Base-by-base conservation (phyloP, 1,140 invertebrate genomes). In the Chrysopa pallens region DNA sequence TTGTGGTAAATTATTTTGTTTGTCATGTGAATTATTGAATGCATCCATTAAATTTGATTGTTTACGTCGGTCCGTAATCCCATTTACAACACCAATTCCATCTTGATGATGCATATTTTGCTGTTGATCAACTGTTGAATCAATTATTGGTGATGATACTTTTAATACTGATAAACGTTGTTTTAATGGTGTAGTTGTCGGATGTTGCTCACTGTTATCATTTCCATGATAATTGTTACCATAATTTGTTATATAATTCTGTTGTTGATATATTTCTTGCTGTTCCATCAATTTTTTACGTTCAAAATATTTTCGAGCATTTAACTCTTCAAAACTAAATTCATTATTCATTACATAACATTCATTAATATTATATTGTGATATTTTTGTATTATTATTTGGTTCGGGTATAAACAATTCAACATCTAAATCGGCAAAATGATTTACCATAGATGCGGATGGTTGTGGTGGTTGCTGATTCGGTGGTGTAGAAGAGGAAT, bases 321-420 rank as follows among this genome's bases (percentile, higher is more conserved):
- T 64, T 43, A 78, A 71, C 64, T 80, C 73, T 59, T 80, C 76
- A 61, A 78, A 67, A 58, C 75, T 77, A 52, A 61, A 69, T 62
- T 78, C 76, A 42, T 57, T 62, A 50, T 70, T 67, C 52, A 71
- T 66, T 45, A 63, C 60, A 58, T 79, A 79, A 45, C 78, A 74
- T 60, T 66, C 45, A 29, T 48, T 73, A 72, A 52, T 69, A 69
- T 53, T 73, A 72, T 62, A 67, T 74, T 37, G 70, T 61, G 43
- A 72, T 66, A 15, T 29, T 58, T 71, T 67, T 39, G 63, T 66
- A 47, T 66, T 54, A 56, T 74, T 69, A 43, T 63, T 60, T 39
- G 69, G 67, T 52, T 78, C 75, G 51, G 71, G 67, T 57, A 76
- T 67, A 58, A 63, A 70, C 28, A 75, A 63, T 48, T 68, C 64